phyloP scores from a whole-genome alignment of 1,140 invertebrate species.

The Bombus polaris region DNA sequence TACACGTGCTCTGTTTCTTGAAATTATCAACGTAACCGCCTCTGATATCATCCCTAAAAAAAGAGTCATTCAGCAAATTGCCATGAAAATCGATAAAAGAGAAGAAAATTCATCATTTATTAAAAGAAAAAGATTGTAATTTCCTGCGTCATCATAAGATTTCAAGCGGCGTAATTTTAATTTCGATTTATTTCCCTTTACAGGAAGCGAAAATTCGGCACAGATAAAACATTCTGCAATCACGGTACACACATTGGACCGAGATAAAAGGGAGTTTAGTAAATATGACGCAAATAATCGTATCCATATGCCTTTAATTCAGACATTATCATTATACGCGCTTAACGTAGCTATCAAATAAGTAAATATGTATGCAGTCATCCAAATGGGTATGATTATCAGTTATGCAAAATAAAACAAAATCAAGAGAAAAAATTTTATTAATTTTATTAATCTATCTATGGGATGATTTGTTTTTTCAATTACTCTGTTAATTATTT shows the following conservation, averaged over 20 bases:
- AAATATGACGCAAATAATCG: conserved; percentile 8
- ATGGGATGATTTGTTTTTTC: neutral
- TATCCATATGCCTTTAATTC: neutral
- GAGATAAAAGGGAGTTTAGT: neutral
- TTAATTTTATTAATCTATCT: neutral
- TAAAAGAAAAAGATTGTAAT: no score
- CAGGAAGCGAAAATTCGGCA: neutral
- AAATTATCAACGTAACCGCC: neutral
- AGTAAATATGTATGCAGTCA: neutral
- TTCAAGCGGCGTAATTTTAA: neutral
- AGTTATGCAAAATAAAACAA: neutral
- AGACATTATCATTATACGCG: neutral
- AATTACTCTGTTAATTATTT: neutral
- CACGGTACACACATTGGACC: neutral
- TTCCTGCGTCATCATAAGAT: no score
- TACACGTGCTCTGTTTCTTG: neutral
- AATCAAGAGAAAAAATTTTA: neutral
- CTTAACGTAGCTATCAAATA: neutral
- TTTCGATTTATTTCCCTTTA: neutral
- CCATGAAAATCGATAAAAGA: neutral
- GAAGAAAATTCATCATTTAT: neutral
- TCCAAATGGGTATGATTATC: neutral
- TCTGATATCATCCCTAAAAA: neutral
- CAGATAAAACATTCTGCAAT: neutral
- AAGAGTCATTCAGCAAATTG: neutral